Evolutionary conservation across 1,140 invertebrate genomes (phyloP).

Genomic region (Aphis craccivora): DNA sequence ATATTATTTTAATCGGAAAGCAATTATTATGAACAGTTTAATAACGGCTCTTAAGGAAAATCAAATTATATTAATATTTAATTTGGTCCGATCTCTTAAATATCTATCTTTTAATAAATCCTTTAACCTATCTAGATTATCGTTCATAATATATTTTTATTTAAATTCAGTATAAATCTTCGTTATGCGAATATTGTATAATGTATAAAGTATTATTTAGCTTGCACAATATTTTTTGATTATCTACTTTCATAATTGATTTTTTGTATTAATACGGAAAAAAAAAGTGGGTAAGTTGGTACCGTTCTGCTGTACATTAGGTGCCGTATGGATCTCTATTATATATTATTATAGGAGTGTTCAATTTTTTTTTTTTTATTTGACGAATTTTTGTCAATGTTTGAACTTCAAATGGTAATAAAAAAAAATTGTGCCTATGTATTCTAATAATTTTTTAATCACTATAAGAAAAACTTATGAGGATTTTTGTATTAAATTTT

Average conservation of each 20-base stretch:
- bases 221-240: neutral
- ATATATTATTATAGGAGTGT: too few species aligned
- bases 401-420: too few species aligned
- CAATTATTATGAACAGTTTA: neutral
- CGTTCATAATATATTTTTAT: neutral
- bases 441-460: too few species aligned
- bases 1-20: neutral
- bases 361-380: too few species aligned
- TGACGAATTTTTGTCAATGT: too few species aligned
- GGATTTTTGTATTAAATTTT: too few species aligned
- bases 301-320: too few species aligned
- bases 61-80: neutral
- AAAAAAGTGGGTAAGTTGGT: too few species aligned
- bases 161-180: neutral
- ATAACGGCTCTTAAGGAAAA: neutral
- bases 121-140: neutral
- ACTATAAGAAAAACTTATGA: too few species aligned
- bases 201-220: neutral
- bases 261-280: neutral
- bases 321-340: too few species aligned
- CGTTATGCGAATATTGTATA: neutral
- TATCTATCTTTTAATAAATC: neutral
- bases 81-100: neutral
- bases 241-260: too few species aligned
- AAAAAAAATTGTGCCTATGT: too few species aligned